A percentile compares a stretch with the other conserved stretches of the same genome.
phyloP scores from a whole-genome alignment of 2,797 vertebrate species.

The Macropus fuliginosus region DNA sequence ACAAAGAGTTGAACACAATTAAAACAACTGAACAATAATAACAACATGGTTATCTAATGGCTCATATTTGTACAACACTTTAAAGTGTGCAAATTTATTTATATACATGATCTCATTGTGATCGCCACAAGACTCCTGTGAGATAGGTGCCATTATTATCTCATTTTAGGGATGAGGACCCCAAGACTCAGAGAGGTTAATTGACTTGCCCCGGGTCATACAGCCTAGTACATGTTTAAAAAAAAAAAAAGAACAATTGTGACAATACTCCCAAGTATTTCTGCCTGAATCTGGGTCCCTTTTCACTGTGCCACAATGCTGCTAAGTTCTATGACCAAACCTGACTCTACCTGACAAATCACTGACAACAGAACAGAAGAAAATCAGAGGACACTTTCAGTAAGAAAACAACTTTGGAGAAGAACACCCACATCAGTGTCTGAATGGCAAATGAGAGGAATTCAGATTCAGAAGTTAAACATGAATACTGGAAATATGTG shows the following conservation, averaged over 20 bases:
- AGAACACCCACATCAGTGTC: constrained; percentile 46
- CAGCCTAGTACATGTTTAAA: neutral
- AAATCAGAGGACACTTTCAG: neutral
- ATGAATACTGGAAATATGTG: neutral
- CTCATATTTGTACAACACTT: neutral
- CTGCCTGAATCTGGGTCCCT: neutral
- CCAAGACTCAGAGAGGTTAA: neutral
- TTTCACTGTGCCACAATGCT: neutral
- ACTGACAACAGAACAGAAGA: neutral
- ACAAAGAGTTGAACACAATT: neutral
- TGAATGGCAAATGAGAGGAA: neutral
- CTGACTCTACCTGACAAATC: neutral
- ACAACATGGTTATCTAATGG: neutral
- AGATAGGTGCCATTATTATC: neutral
- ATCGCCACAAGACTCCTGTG: neutral
- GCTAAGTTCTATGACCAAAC: neutral
- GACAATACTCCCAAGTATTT: neutral
- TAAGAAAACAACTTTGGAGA: neutral
- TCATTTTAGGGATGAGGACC: neutral
- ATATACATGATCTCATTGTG: neutral
- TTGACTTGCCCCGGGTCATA: neutral
- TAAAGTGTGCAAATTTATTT: neutral
- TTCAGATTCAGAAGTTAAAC: constrained; percentile 35
- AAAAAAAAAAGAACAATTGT: neutral
- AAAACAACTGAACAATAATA: neutral